Conservation (phyloP, 2,113 vertebrate species). For the Psettodes erumei region DNA sequence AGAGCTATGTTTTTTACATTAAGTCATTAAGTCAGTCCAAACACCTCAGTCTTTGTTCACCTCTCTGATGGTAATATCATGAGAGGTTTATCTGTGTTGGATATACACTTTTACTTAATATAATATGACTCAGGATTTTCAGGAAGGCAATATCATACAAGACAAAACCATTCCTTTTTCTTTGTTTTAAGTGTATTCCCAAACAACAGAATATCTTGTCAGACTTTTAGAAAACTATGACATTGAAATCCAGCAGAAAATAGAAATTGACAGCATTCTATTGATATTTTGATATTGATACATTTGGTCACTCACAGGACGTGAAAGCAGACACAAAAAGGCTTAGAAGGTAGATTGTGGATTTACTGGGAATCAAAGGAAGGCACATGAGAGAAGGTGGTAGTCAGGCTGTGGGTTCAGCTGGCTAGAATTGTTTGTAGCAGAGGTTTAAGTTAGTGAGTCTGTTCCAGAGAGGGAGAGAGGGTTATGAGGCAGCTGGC, state of each 20-base stretch:
- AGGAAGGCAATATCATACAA: conserved; percentile 11
- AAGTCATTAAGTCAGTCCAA: background rate
- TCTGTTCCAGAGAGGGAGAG: no score
- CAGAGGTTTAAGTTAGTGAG: no score
- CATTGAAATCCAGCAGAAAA: conserved; percentile 1
- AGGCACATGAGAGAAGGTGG: no score
- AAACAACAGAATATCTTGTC: conserved; percentile 12
- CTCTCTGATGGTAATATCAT: conserved; percentile 16
- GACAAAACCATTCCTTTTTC: background rate
- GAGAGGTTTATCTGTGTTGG: conserved; percentile 18
- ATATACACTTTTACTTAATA: conserved; percentile 37
- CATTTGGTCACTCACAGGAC: no score
- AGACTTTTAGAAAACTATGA: background rate
- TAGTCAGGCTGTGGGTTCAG: no score
- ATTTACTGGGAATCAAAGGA: no score
- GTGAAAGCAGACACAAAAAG: no score
- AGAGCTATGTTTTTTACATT: background rate
- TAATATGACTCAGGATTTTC: conserved; percentile 28
- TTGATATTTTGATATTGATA: no score
- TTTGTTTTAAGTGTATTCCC: conserved; percentile 1
- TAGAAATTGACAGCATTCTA: background rate
- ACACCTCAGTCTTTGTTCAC: background rate
- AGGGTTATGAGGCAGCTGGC: no score
- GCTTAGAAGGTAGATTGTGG: no score
- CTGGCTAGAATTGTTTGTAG: no score